Evolutionary conservation across 2,888 invertebrate genomes (phyloP), one percentile per base, ranked within the genome.

Genomic region (Tinea trinotella): DNA sequence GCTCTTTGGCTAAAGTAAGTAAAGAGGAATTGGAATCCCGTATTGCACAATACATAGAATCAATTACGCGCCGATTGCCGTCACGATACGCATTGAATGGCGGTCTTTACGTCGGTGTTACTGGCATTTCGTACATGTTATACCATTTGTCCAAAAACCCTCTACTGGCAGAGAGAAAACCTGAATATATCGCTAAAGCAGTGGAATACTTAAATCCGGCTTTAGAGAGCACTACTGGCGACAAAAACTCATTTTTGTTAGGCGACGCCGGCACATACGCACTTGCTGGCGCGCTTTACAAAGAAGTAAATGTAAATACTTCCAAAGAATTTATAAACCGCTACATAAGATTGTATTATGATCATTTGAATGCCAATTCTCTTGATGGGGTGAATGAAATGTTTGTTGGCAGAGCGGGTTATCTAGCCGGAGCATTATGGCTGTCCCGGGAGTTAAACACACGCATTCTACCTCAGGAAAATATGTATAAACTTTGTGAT

Each of bases 401-500:
- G 17, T 91, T 96, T 64, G 94, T 95, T 0, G 96, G 96, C 0
- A 87, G 96, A 58, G 91, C 95, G 44, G 96, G 96, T 0, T 96
- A 92, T 64, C 70, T 96, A 0, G 90, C 91, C 60, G 95, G 94
- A 3, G 90, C 91, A 3, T 70, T 94, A 20, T 93, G 93, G 91
- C 70, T 96, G 22, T 81, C 86, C 15, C 86, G 89, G 56, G 88
- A 91, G 57, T 71, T 89, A 2, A 72, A 85, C 57, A 70, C 66
- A 0, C 63, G 68, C 24, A 68, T 88, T 9, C 74, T 88, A 53
- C 68, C 81, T 1, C 61, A 74, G 30, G 70, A 76, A 50, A 85
- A 88, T 56, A 69, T 92, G 40, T 83, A 88, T 59, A 88, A 89
- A 56, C 85, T 96, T 20, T 93, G 94, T 65, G 87, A 89, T 59